These are phyloP conservation scores for Thaleichthys pacificus DNA, from an alignment of 2,797 vertebrate species.

Conservation along the genomic window DNA sequence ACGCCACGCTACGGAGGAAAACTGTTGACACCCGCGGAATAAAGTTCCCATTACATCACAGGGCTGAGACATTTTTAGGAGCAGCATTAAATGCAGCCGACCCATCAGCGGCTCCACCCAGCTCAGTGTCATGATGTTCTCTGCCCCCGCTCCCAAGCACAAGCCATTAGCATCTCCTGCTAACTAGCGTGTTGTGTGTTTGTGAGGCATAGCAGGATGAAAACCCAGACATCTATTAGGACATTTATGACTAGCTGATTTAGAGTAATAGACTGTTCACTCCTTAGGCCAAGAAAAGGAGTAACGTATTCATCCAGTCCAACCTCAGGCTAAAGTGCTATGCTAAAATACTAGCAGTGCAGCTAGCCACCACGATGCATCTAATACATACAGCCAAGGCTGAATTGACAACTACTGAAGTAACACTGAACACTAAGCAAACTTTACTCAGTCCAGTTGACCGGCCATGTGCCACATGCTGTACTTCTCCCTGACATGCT, in stretches of 20 bases:
- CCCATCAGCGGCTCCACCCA: conserved; percentile 72
- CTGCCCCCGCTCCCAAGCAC: conserved; percentile 40
- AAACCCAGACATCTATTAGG: background rate
- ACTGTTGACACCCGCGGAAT: conserved; percentile 80
- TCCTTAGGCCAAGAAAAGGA: background rate
- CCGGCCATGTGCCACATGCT: conserved; percentile 55
- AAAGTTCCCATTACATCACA: conserved; percentile 82
- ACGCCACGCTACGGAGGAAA: conserved; percentile 65
- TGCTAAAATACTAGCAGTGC: background rate
- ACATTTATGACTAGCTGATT: background rate
- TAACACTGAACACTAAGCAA: conserved; percentile 7
- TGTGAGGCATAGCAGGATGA: no score
- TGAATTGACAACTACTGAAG: no score
- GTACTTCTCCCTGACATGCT: conserved; percentile 37
- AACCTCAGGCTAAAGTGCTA: background rate
- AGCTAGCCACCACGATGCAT: background rate
- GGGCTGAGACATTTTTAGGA: conserved; percentile 57
- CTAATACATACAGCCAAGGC: no score
- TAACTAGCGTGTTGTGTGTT: background rate
- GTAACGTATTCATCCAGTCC: background rate
- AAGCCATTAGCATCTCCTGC: conserved; percentile 5
- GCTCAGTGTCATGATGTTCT: conserved; percentile 62
- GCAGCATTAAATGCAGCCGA: conserved; percentile 70
- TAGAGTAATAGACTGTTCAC: background rate
- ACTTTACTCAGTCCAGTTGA: conserved; percentile 26